A percentile compares a stretch with the other conserved stretches of the same genome.
phyloP scores from a whole-genome alignment of 2,797 vertebrate species.

The Smutsia temminckii region DNA sequence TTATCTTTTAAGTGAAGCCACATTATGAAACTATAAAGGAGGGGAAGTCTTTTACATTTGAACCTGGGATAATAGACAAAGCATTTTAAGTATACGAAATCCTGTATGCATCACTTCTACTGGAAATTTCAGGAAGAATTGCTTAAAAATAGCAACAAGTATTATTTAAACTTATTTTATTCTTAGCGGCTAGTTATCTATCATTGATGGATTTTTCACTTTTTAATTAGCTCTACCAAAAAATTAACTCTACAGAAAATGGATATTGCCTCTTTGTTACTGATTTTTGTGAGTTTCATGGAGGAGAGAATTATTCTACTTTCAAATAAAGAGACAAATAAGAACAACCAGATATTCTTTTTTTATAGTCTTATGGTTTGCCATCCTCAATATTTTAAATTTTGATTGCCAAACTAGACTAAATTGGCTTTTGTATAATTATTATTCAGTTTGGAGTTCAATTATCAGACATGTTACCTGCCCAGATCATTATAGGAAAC shows the following conservation, averaged over 20 bases:
- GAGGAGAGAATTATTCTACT: background rate
- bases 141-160: constrained; percentile 17
- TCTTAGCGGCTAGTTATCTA: background rate
- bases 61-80: background rate
- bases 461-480: constrained; percentile 7
- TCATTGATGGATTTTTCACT: background rate
- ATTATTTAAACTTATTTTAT: constrained; percentile 2
- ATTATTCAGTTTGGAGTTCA: background rate
- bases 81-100: background rate
- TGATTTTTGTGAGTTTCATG: constrained; percentile 18
- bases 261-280: background rate
- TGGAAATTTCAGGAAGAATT: background rate
- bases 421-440: constrained; percentile 30
- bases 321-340: background rate
- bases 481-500: background rate
- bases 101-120: background rate
- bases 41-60: background rate
- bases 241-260: constrained; percentile 2
- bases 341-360: background rate
- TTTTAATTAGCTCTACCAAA: background rate
- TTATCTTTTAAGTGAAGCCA: constrained; percentile 6
- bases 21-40: constrained; percentile 8
- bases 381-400: background rate
- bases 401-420: constrained; percentile 7
- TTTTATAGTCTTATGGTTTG: background rate